Evolutionary conservation across 2,888 invertebrate species (phyloP).

Genomic region (Nezara viridula): DNA sequence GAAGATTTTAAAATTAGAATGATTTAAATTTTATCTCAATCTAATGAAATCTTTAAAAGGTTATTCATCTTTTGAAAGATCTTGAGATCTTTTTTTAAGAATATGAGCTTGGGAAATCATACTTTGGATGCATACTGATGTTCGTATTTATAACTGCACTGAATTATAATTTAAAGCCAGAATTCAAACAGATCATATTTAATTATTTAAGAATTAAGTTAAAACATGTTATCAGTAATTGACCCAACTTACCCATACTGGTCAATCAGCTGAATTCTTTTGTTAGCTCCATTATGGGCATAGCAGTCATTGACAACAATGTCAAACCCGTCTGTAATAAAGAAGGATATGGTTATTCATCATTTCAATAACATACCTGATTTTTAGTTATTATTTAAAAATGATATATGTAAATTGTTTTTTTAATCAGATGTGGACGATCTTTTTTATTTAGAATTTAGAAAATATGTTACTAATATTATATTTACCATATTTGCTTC

Average conservation of each 20-base stretch:
- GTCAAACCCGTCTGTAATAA: constrained; percentile 87
- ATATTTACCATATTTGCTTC: constrained; percentile 89
- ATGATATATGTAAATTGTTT: neutral
- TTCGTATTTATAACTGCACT: neutral
- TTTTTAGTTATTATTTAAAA: constrained; percentile 5
- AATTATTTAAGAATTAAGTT: neutral
- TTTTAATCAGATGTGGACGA: neutral
- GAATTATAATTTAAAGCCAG: neutral
- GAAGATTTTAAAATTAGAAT: neutral
- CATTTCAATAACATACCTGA: neutral
- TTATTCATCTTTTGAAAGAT: neutral
- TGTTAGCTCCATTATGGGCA: constrained; percentile 94
- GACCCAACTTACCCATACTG: constrained; percentile 81
- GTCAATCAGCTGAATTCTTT: constrained; percentile 91
- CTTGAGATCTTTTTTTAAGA: neutral
- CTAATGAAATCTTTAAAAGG: neutral
- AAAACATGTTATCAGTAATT: neutral
- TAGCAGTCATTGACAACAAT: constrained; percentile 95
- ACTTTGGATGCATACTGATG: no score
- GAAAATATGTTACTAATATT: neutral
- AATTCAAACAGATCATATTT: neutral
- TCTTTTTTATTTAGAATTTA: neutral
- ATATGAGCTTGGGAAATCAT: neutral
- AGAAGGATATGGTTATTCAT: neutral
- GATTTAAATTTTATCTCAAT: neutral